Conservation (phyloP, 64 coral and sea anemone species). For the Stichodactyla mertensii region DNA sequence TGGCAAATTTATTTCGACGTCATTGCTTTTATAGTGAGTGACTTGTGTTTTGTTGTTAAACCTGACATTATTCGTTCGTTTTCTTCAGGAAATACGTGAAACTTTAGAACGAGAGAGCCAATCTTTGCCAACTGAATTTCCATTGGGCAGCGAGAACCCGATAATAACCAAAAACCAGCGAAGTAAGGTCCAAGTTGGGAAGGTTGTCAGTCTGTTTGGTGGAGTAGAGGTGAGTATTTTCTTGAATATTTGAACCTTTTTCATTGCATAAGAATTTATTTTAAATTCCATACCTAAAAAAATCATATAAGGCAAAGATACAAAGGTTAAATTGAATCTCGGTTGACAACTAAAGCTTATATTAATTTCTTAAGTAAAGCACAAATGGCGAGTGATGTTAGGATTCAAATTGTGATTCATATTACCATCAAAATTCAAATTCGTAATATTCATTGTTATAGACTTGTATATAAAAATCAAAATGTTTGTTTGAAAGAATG, state of each 20-base stretch:
- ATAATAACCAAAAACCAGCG: background rate
- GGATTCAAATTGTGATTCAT: no score
- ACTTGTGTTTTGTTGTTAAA: background rate
- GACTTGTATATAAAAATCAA: background rate
- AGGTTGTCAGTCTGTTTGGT: slow-evolving; percentile 72
- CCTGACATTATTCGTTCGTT: background rate
- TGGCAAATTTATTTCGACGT: background rate
- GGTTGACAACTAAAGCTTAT: background rate
- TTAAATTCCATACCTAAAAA: background rate
- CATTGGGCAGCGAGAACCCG: background rate
- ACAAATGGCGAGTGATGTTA: no score
- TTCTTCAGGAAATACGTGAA: background rate
- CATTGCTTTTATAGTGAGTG: background rate
- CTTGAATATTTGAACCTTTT: background rate
- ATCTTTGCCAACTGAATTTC: background rate
- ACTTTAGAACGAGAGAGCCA: background rate
- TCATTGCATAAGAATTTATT: background rate
- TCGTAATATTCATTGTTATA: no score
- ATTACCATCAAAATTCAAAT: no score
- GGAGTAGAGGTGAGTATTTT: slow-evolving; percentile 68
- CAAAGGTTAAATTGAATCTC: background rate
- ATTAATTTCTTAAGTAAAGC: background rate
- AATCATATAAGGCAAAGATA: background rate
- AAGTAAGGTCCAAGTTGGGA: slow-evolving; percentile 40
- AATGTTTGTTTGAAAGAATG: background rate